These are phyloP conservation scores for Drosophila auraria DNA, from an alignment of 1,140 invertebrate genomes.

Conservation along the genomic window DNA sequence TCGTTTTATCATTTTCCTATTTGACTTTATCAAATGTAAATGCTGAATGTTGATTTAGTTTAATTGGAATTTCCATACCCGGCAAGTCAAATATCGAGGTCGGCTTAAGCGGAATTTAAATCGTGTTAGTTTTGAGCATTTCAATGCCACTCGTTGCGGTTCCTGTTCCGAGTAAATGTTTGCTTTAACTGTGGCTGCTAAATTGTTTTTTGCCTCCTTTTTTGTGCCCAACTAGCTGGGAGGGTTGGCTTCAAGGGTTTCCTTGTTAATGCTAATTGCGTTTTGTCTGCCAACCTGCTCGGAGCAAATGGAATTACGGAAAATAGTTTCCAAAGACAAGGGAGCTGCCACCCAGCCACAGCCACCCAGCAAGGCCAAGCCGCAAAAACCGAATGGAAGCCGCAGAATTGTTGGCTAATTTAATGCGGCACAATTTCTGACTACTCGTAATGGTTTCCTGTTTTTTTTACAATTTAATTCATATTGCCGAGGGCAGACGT, in stretches of 20 bases:
- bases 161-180: slow-evolving; percentile 47
- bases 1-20: slow-evolving; percentile 10
- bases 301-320: slow-evolving; percentile 63
- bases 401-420: slow-evolving; percentile 46
- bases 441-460: neutral
- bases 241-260: slow-evolving; percentile 38
- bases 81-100: slow-evolving; percentile 16
- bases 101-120: slow-evolving; percentile 29
- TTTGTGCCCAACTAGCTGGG: neutral
- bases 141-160: slow-evolving; percentile 19
- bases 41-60: slow-evolving; percentile 55
- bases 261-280: slow-evolving; percentile 73
- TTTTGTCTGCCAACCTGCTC: slow-evolving; percentile 54
- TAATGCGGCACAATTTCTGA: slow-evolving; percentile 42
- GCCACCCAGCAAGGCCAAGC: slow-evolving; percentile 29
- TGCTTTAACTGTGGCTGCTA: slow-evolving; percentile 54
- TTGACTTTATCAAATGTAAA: slow-evolving; percentile 34
- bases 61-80: slow-evolving; percentile 63
- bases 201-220: slow-evolving; percentile 12
- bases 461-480: slow-evolving; percentile 1
- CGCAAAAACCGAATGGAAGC: slow-evolving; percentile 43
- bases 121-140: slow-evolving; percentile 32
- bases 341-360: neutral
- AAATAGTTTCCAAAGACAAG: slow-evolving; percentile 56
- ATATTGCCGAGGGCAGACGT: neutral